These are phyloP conservation scores for Sparidentex hasta DNA, from an alignment of 2,797 vertebrate genomes.

Conservation along the genomic window DNA sequence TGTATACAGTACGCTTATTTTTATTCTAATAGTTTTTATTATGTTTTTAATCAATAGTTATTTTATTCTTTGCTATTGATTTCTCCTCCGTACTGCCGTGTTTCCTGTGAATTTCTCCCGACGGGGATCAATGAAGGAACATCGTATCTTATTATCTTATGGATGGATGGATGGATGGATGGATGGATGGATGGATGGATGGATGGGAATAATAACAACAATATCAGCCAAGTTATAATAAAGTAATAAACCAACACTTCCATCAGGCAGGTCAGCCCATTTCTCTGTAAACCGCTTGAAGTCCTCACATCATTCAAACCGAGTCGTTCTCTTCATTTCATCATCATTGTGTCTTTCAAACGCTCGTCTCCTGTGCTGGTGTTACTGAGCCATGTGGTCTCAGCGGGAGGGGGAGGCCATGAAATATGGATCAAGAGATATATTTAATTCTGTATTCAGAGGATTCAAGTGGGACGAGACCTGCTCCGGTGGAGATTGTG, in stretches of 20 bases:
- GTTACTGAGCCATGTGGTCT: conserved; percentile 8
- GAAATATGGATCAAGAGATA: conserved; percentile 44
- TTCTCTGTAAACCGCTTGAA: background rate
- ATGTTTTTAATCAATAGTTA: too few relatives aligned
- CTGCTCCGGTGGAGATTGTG: background rate
- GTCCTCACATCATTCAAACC: background rate
- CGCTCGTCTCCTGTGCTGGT: background rate
- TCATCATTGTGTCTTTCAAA: conserved; percentile 1
- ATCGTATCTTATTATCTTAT: too few relatives aligned
- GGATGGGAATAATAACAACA: background rate
- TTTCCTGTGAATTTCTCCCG: too few relatives aligned
- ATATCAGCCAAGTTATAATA: background rate
- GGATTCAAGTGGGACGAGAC: conserved; percentile 19
- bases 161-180: too few relatives aligned
- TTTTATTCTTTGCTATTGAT: too few relatives aligned
- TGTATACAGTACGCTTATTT: too few relatives aligned
- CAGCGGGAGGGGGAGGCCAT: conserved; percentile 11
- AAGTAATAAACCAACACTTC: background rate
- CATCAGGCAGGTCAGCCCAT: background rate
- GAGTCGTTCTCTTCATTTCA: background rate
- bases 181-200: too few relatives aligned
- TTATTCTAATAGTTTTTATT: too few relatives aligned
- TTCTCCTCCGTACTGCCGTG: too few relatives aligned
- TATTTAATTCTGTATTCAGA: conserved; percentile 17
- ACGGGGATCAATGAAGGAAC: too few relatives aligned